Base-by-base conservation (phyloP, 1,140 invertebrate genomes). In the Gryllus bimaculatus region DNA sequence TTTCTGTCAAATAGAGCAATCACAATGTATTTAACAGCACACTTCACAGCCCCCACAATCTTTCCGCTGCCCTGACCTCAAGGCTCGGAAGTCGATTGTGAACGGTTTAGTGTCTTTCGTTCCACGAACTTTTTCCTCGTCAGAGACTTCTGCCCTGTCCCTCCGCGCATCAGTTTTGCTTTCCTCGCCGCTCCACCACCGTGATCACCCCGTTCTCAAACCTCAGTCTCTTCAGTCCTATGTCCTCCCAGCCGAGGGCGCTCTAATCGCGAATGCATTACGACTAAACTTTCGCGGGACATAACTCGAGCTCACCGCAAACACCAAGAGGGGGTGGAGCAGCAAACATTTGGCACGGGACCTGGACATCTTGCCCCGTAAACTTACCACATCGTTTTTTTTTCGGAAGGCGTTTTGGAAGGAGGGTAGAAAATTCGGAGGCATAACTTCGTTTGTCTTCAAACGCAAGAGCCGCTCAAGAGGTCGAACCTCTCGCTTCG, bases 321-420 rank as follows among this genome's bases (percentile, higher is more conserved):
- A 66, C 54, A 66, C 2, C 18, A 3, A 18, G 54, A 66, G 18
- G 54, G 7, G 18, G 54, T 7, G 54, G 10, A 13, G 18, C 54
- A 18, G 54, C 54, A 66, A 66, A 66, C 54, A 66, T 66, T 66
- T 66, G 54, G 54, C 54, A 66, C 54, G 54, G 18, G 54, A 66
- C 54, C 54, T 66, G 54, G 54, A 66, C 54, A 66, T 66, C 54
- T 66, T 66, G 54, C 54, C 54, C 54, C 54, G 54, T 66, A 66
- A 66, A 66, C 54, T 66, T 66, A 66, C 54, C 54, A 66, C 54
- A 66, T 66, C 54, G 54, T 66, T 66, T 18, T 66, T 66, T 66
- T 66, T 66, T 66, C 54, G 54, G 54, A 18, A 66, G 54, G 18
- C 54, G 18, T 66, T 18, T 10, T 66, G 54, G 54, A 66, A 66